These are phyloP conservation scores for Paracentrotus lividus DNA, from an alignment of 53 echinoderm and acorn worm species.

Conservation along the genomic window DNA sequence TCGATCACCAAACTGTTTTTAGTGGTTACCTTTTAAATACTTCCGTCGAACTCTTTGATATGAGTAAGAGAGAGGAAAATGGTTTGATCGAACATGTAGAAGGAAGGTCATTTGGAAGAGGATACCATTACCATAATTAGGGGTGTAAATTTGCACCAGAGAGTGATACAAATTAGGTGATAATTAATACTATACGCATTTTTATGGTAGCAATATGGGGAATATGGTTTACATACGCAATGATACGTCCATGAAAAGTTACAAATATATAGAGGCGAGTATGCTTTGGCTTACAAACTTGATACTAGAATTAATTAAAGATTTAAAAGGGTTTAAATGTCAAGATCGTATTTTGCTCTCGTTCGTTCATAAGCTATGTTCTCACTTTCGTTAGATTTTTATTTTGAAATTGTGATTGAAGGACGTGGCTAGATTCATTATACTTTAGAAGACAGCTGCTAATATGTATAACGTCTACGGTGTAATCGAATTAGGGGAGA, in stretches of 20 bases:
- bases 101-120: constrained; percentile 9
- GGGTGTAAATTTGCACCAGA: constrained; percentile 1
- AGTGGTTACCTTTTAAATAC: constrained; percentile 15
- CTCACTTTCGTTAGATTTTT: neutral
- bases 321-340: constrained; percentile 7
- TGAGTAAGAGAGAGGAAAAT: constrained; percentile 14
- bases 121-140: constrained; percentile 31
- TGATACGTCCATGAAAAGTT: neutral
- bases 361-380: neutral
- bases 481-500: constrained; percentile 1
- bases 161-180: neutral
- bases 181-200: neutral
- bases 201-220: neutral
- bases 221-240: neutral
- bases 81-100: neutral
- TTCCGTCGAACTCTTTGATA: constrained; percentile 30
- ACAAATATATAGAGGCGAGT: neutral
- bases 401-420: neutral
- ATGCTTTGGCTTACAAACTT: neutral
- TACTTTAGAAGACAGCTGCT: neutral
- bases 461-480: neutral
- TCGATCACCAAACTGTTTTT: constrained; percentile 14
- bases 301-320: constrained; percentile 26
- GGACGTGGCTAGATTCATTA: neutral
- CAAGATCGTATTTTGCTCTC: neutral